phyloP scores from a whole-genome alignment of 2,797 vertebrate species.

The Pristis pectinata region DNA sequence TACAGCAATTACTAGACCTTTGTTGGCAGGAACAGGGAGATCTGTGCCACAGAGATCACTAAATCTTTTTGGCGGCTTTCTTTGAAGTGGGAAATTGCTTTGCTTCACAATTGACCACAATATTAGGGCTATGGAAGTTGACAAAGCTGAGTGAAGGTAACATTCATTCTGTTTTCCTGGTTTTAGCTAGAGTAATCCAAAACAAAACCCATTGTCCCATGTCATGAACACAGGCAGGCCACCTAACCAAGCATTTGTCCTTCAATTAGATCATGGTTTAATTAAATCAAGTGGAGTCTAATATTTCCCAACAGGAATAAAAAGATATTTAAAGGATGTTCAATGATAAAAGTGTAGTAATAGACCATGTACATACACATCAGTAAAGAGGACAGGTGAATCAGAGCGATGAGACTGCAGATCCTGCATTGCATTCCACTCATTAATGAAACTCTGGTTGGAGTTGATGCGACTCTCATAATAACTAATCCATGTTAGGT shows the following conservation, averaged over 20 bases:
- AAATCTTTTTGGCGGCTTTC: no score
- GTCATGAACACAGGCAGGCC: not conserved
- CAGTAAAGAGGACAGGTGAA: slow-evolving; percentile 87
- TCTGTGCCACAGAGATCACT: no score
- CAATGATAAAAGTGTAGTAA: not conserved
- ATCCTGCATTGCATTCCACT: slow-evolving; percentile 98
- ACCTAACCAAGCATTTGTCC: not conserved
- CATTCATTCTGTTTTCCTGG: not conserved
- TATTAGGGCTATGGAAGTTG: not conserved
- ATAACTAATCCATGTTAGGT: slow-evolving; percentile 97
- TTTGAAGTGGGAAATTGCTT: no score
- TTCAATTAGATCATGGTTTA: not conserved
- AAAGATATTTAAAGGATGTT: not conserved
- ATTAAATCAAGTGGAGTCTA: not conserved
- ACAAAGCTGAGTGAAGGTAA: not conserved
- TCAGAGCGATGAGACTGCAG: slow-evolving; percentile 90
- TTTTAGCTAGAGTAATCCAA: not conserved
- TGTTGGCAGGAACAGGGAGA: no score
- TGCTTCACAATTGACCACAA: no score
- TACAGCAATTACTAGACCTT: no score
- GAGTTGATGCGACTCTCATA: slow-evolving; percentile 93
- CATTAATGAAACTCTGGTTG: slow-evolving; percentile 85
- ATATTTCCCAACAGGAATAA: not conserved
- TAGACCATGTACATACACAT: slow-evolving; percentile 71
- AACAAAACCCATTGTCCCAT: not conserved